phyloP scores from a whole-genome alignment of 1,140 invertebrate species.

The Hycleus cichorii region DNA sequence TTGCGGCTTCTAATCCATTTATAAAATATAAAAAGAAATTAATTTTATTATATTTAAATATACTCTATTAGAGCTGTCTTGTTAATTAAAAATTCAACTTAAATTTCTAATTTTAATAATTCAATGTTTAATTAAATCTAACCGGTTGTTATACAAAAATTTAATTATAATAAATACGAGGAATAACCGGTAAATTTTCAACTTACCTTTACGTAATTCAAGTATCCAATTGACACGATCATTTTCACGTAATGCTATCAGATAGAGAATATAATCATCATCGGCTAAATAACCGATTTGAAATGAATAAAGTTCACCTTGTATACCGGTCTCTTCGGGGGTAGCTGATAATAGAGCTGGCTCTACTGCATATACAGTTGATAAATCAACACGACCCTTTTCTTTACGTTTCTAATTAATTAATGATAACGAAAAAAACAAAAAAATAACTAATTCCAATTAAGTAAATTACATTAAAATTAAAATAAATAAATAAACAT shows the following conservation, averaged over 20 bases:
- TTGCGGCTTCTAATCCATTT: no score
- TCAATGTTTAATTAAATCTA: no score
- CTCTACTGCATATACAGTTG: slow-evolving; percentile 68
- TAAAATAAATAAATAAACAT: no score
- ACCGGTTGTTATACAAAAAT: no score
- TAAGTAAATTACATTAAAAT: no score
- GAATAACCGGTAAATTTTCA: background rate
- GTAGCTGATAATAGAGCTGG: slow-evolving; percentile 45
- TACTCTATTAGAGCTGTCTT: no score
- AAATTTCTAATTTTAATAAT: no score
- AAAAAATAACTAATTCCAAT: no score
- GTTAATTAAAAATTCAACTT: no score
- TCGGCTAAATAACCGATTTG: slow-evolving; percentile 69
- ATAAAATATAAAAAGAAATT: no score
- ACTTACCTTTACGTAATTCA: slow-evolving; percentile 62
- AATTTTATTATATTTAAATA: no score
- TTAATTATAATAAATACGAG: no score
- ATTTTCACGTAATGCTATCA: slow-evolving; percentile 61
- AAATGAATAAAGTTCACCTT: slow-evolving; percentile 49
- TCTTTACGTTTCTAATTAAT: slow-evolving; percentile 63
- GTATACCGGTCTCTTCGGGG: slow-evolving; percentile 32
- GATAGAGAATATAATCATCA: slow-evolving; percentile 68
- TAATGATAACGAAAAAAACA: slow-evolving; percentile 4
- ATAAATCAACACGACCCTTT: slow-evolving; percentile 67
- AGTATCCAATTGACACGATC: slow-evolving; percentile 71